phyloP scores from a whole-genome alignment of 2,113 vertebrate genomes.

The Cryptomyrus ogoouensis region DNA sequence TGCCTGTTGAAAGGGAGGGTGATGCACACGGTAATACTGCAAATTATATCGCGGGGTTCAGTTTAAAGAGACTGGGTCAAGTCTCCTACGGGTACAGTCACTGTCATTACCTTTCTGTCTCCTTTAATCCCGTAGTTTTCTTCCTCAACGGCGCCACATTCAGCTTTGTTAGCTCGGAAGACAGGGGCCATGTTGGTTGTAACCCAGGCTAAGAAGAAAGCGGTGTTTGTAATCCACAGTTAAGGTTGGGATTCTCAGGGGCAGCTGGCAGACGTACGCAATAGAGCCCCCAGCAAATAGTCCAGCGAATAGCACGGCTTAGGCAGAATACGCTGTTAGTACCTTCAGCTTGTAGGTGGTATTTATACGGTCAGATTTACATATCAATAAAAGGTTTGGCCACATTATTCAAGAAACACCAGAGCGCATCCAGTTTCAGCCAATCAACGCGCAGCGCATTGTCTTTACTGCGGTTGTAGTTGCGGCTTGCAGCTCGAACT shows the following conservation, averaged over 20 bases:
- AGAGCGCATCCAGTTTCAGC: constrained; percentile 50
- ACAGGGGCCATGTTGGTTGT: constrained; percentile 64
- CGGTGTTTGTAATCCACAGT: constrained; percentile 23
- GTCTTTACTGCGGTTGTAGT: constrained; percentile 49
- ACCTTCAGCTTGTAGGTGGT: constrained; percentile 46
- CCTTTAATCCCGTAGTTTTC: constrained; percentile 48
- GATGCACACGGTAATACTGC: background rate
- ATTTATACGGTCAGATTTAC: constrained; percentile 69
- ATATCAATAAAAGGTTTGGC: constrained; percentile 62
- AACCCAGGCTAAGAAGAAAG: constrained; percentile 24
- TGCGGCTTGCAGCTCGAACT: constrained; percentile 41
- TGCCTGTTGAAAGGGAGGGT: constrained; percentile 51
- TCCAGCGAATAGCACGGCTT: constrained; percentile 46
- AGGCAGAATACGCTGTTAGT: constrained; percentile 45
- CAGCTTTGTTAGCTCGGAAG: constrained; percentile 46
- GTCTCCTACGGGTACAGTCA: background rate
- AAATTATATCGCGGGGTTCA: background rate
- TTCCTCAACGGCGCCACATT: constrained; percentile 51
- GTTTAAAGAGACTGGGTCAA: background rate
- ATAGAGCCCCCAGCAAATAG: constrained; percentile 38
- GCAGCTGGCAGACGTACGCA: constrained; percentile 48
- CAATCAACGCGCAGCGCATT: constrained; percentile 70
- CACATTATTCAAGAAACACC: constrained; percentile 47
- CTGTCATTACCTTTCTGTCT: constrained; percentile 66
- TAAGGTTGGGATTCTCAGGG: constrained; percentile 16